Percentiles rank a stretch among this genome's conserved stretches.
These are phyloP conservation scores for Spea hammondii DNA, from an alignment of 2,797 vertebrate species.

Conservation along the genomic window DNA sequence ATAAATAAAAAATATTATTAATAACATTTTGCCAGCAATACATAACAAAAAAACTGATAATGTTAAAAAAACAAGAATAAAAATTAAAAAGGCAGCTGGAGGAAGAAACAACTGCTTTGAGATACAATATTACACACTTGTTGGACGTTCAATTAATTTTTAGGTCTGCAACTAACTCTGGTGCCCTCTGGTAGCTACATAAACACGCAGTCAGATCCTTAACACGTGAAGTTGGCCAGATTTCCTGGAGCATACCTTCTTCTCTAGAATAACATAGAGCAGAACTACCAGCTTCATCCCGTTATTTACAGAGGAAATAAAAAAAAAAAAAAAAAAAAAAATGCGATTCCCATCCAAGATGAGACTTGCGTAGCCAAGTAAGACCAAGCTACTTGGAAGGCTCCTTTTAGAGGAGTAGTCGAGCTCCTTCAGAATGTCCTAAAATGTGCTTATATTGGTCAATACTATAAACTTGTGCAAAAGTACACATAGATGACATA, in stretches of 20 bases:
- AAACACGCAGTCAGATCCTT: slow-evolving; percentile 39
- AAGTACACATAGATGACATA: background rate
- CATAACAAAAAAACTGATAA: too few species aligned
- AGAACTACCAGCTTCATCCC: background rate
- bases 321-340: too few species aligned
- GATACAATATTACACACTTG: too few species aligned
- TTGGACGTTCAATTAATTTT: too few species aligned
- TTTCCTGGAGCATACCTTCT: slow-evolving; percentile 19
- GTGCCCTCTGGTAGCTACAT: slow-evolving; percentile 24
- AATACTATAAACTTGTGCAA: background rate
- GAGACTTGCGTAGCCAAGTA: background rate
- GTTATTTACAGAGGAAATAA: too few species aligned
- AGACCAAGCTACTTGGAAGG: background rate
- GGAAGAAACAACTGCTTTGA: too few species aligned
- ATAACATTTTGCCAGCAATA: too few species aligned
- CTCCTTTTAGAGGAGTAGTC: background rate
- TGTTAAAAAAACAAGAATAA: too few species aligned
- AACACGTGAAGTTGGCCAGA: slow-evolving; percentile 34
- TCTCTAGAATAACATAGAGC: background rate
- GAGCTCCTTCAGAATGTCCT: background rate
- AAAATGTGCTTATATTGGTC: background rate
- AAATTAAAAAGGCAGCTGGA: too few species aligned
- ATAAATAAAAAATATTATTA: too few species aligned
- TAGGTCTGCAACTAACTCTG: background rate
- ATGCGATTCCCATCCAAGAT: too few species aligned